A percentile compares a stretch with the other conserved stretches of the same genome.
phyloP scores from a whole-genome alignment of 2,888 invertebrate genomes.

The Palloptera scutellata region DNA sequence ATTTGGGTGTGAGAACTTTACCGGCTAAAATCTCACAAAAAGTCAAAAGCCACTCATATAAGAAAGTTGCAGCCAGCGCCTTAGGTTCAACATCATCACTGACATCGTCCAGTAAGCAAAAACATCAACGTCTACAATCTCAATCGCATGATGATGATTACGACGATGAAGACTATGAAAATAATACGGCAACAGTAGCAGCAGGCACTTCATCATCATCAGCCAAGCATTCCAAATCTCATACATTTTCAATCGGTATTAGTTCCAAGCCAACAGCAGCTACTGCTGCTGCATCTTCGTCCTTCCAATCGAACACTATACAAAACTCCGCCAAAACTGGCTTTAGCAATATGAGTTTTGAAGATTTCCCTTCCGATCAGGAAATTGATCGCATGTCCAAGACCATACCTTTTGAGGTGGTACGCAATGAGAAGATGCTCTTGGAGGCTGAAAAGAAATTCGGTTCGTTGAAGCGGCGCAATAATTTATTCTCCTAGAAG shows the following conservation, averaged over 20 bases:
- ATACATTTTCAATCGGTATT: slow-evolving; percentile 3
- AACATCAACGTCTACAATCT: slow-evolving; percentile 54
- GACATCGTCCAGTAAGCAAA: slow-evolving; percentile 55
- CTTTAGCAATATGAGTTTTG: slow-evolving; percentile 79
- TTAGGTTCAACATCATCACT: slow-evolving; percentile 54
- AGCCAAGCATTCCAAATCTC: slow-evolving; percentile 35
- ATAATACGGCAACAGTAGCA: slow-evolving; percentile 12
- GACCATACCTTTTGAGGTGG: slow-evolving; percentile 71
- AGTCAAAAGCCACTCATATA: slow-evolving; percentile 61
- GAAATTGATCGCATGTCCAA: slow-evolving; percentile 62
- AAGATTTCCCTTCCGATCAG: slow-evolving; percentile 76
- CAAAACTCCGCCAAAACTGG: slow-evolving; percentile 66
- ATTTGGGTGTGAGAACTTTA: slow-evolving; percentile 59
- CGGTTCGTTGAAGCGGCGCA: slow-evolving; percentile 65
- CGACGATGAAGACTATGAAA: slow-evolving; percentile 44
- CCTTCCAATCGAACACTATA: slow-evolving; percentile 62
- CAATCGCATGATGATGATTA: slow-evolving; percentile 52
- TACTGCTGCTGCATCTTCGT: slow-evolving; percentile 31
- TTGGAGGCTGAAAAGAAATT: slow-evolving; percentile 66
- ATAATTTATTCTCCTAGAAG: slow-evolving; percentile 67
- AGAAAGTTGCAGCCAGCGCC: slow-evolving; percentile 55
- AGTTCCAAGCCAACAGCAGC: slow-evolving; percentile 18
- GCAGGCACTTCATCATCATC: slow-evolving; percentile 22
- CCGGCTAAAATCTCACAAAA: slow-evolving; percentile 63
- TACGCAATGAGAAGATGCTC: slow-evolving; percentile 66